Evolutionary conservation across 1,140 invertebrate genomes (phyloP), one percentile per base, ranked within the genome.

Genomic region (Pteromalus puparum): DNA sequence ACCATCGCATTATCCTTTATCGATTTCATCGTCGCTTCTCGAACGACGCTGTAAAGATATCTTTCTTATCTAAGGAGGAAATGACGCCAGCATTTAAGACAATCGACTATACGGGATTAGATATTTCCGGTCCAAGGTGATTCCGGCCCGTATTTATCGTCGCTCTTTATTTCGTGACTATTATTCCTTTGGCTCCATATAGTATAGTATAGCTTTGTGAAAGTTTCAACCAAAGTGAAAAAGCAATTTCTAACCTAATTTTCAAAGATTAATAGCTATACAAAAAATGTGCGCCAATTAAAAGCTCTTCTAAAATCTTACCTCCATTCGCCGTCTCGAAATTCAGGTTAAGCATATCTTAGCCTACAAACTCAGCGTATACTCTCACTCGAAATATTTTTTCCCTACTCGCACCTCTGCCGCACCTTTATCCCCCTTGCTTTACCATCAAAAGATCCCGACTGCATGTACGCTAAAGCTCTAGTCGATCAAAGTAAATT

Each of bases 11-110:
- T 48, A 48, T 76, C 74, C 74, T 76, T 28, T 48, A 76, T 76
- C 74, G 74, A 76, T 76, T 76, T 76, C 74, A 76, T 76, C 74
- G 74, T 76, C 74, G 74, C 21, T 76, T 46, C 74, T 48, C 21
- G 38, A 28, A 76, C 48, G 74, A 53, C 42, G 21, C 10, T 10
- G 46, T 53, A 46, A 76, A 76, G 74, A 53, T 76, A 76, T 76
- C 74, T 21, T 74, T 34, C 53, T 76, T 53, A 53, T 42, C 53
- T 26, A 53, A 15, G 24, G 53, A n/a, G 38, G 53, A 48, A 76
- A 21, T 28, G 74, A 76, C 42, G 24, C 26, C 3, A 48, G 15
- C n/a, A n/a, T 76, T 76, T 76, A 76, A 76, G 74, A 76, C 42
- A 28, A 76, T 76, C n/a, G 74, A 53, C n/a, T 76, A n/a, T n/a